Base-by-base conservation (phyloP, 1,140 invertebrate species). In the Armadillidium nasatum region DNA sequence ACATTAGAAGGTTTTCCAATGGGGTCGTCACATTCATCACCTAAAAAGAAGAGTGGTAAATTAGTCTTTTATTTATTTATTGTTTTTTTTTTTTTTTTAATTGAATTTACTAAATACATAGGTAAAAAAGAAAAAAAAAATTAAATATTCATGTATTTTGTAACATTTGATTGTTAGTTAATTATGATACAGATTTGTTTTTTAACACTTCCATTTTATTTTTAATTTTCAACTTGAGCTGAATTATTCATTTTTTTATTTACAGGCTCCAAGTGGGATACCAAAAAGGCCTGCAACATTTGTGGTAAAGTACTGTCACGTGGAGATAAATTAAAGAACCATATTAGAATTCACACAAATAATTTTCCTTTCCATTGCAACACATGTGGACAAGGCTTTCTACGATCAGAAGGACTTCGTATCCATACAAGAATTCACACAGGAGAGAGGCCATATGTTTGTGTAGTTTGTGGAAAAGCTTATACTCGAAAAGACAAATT, bases 311-410 rank as follows among this genome's bases (percentile, higher is more conserved):
- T 75, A 21, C 67, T 75, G 54, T 75, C 73, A 67, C 73, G 73
- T 68, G 73, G 73, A 60, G 73, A 75, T 88, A 89, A 76, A 79
- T 82, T 91, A 6, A 87, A 87, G 7, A 85, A 88, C 23, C 92
- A 94, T 85, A 84, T 92, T 44, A 83, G 92, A 77, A 85, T 93
- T 66, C 92, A 94, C 84, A 93, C 91, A 54, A 90, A 91, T 7
- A 91, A 93, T 71, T 86, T 91, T 79, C 92, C 92, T 10, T 93
- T 91, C 85, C 88, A 92, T 82, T 94, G 92, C 84, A 87, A 89
- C 75, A 91, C 93, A 85, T 94, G 93, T 86, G 93, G 92, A 85
- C 93, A 93, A 85, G 91, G 91, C 66, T 94, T 94, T 60, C 50
- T 69, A 19, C 70, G 72, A 54, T 67, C 69, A 50, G 75, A 74